Conservation (phyloP, 2,888 invertebrate species). For the Lepas anatifera region DNA sequence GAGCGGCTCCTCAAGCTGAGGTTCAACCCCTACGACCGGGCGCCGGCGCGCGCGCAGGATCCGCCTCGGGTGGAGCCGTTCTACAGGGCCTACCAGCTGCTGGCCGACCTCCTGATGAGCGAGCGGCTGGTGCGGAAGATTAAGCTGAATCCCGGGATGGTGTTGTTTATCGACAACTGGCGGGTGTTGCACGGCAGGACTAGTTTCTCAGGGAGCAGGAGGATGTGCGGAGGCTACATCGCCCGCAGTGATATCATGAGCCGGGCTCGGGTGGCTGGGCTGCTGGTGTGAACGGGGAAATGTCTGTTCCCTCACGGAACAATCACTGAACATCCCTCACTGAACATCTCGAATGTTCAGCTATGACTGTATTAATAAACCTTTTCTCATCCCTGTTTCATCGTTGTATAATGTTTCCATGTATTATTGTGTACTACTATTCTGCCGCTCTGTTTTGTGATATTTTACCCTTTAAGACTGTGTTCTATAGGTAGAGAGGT, state of each 20-base stretch:
- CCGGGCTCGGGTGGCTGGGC: constrained; percentile 37
- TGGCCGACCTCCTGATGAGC: not conserved
- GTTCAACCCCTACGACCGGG: constrained; percentile 8
- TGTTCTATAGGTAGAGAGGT: too few relatives aligned
- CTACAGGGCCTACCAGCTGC: not conserved
- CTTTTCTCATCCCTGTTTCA: too few relatives aligned
- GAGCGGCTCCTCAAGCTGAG: not conserved
- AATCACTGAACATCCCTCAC: too few relatives aligned
- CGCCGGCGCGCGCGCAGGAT: not conserved
- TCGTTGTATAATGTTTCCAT: too few relatives aligned
- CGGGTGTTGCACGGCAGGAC: constrained; percentile 60
- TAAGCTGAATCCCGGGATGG: constrained; percentile 47
- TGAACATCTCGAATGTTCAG: too few relatives aligned
- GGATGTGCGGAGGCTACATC: constrained; percentile 58
- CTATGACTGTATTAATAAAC: too few relatives aligned
- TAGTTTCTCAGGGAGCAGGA: constrained; percentile 51
- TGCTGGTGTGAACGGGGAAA: too few relatives aligned
- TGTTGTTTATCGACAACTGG: constrained; percentile 66
- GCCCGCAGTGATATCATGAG: constrained; percentile 55
- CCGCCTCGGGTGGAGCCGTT: not conserved
- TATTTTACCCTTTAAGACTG: too few relatives aligned
- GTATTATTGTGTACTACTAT: too few relatives aligned
- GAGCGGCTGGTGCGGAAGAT: constrained; percentile 26
- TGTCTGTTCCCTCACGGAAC: too few relatives aligned
- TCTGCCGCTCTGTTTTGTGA: too few relatives aligned